Conservation (phyloP, 2,113 vertebrate species). For the Butastur rufipennis region DNA sequence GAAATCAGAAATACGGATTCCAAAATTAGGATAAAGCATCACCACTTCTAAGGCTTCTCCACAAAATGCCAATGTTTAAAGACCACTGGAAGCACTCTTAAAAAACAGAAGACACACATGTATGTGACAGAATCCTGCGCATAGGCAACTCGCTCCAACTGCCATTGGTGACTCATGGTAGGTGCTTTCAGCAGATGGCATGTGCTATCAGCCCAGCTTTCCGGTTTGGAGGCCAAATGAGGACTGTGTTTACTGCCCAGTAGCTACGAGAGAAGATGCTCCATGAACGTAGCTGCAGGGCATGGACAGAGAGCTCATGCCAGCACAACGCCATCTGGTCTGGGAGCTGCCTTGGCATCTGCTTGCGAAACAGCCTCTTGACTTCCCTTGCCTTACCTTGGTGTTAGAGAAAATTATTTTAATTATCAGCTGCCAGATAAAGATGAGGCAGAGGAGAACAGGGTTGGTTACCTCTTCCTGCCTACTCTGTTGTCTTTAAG, state of each 20-base stretch:
- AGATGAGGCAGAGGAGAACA: neutral
- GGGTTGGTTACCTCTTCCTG: neutral
- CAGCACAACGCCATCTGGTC: slow-evolving; percentile 30
- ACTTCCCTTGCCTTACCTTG: neutral
- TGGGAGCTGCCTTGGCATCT: slow-evolving; percentile 25
- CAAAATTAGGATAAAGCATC: neutral
- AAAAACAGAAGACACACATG: neutral
- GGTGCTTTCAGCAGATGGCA: neutral
- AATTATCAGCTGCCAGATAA: neutral
- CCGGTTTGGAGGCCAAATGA: neutral
- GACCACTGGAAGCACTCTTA: neutral
- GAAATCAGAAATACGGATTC: neutral
- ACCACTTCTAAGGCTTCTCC: neutral
- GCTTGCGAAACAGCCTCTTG: neutral
- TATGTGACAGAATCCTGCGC: neutral
- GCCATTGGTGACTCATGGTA: neutral
- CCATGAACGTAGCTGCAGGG: neutral
- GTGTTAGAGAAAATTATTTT: neutral
- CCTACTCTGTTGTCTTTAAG: neutral
- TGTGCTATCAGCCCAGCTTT: neutral
- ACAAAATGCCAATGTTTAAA: neutral
- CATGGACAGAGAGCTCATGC: neutral
- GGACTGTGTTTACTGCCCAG: slow-evolving; percentile 1
- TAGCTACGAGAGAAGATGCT: neutral
- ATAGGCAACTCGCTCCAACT: neutral